These are phyloP conservation scores for Ernsta delagoae DNA, from an alignment of 2,888 invertebrate species.

Conservation along the genomic window DNA sequence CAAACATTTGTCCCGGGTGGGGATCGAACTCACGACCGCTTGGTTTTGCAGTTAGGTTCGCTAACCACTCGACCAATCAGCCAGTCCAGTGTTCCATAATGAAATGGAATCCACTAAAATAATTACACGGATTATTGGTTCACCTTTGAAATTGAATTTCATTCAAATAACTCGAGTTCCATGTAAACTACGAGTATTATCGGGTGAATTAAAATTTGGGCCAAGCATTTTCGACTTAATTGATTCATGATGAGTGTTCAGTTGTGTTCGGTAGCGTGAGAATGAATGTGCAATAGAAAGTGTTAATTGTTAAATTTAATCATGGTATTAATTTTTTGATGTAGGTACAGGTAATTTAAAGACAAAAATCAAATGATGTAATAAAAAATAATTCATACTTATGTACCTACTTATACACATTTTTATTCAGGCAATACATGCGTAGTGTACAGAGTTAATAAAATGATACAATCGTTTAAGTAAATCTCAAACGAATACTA, in stretches of 20 bases:
- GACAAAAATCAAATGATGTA: no score
- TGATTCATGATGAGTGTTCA: conserved; percentile 48
- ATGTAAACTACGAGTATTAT: conserved; percentile 25
- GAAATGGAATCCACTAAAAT: conserved; percentile 11
- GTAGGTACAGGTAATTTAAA: no score
- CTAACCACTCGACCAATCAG: no score
- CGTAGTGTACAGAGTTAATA: no score
- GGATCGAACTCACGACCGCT: no score
- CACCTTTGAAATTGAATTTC: conserved; percentile 15
- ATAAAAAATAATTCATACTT: no score
- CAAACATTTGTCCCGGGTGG: no score
- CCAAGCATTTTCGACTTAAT: conserved; percentile 39
- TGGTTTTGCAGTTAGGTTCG: no score
- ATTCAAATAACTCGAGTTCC: conserved; percentile 8
- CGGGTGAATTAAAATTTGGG: conserved; percentile 35
- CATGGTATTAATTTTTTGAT: no score
- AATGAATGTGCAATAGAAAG: conserved; percentile 42
- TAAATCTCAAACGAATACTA: conserved; percentile 22
- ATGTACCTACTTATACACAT: no score
- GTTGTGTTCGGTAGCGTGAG: conserved; percentile 51
- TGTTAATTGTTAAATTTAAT: neutral
- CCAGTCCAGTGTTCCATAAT: no score
- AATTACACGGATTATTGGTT: conserved; percentile 33
- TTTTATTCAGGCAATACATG: no score
- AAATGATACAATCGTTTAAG: neutral